Base-by-base conservation (phyloP, 1,140 invertebrate species). In the Drosophila bipectinata region DNA sequence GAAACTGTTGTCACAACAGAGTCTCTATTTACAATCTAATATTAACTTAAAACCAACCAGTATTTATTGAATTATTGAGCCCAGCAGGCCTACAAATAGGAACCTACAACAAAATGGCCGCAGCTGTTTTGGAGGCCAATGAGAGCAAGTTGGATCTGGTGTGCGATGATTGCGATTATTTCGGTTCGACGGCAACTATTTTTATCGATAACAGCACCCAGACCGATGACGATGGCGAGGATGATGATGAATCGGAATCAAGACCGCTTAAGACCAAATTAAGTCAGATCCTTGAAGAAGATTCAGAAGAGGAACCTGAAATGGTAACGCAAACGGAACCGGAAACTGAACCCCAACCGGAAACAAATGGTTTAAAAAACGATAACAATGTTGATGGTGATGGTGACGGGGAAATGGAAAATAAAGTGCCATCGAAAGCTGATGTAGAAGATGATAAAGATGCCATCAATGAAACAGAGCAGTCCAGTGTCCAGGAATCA, bases 121-220 rank as follows among this genome's bases (percentile, higher is more conserved):
- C 83, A 45, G 82, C 79, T 32, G 63, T 91, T 15, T 21, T 90
- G 64, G 74, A 77, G 59, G 47, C 55, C 12, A 72, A 45, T 9
- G 81, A 68, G 44, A 24, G 41, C 2, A 69, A 78, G 34, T 28
- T 76, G 71, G 78, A 78, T 24, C 41, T 82, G 71, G 61, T 66
- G 10, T 89, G 78, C 32, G 75, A 83, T 34, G 76, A 76, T 14
- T 88, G 84, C 56, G 84, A 89, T 39, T 83, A 77, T 45, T 79
- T 63, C 59, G 77, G 49, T 10, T 55, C 76, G 12, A 55, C 41
- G 4, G 44, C 76, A 7, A 60, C 60, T n/a, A 76, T 81, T 67
- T 68, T 88, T 41, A 80, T 83, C 34, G 88, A 90, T 71, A 90
- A 84, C 49, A 84, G 88, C 32, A 84, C 82, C 0, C 74, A 89